A percentile compares a stretch with the other conserved stretches of the same genome.
Evolutionary conservation across 2,888 invertebrate species (phyloP).

Genomic region (Tricholauxania praeusta): DNA sequence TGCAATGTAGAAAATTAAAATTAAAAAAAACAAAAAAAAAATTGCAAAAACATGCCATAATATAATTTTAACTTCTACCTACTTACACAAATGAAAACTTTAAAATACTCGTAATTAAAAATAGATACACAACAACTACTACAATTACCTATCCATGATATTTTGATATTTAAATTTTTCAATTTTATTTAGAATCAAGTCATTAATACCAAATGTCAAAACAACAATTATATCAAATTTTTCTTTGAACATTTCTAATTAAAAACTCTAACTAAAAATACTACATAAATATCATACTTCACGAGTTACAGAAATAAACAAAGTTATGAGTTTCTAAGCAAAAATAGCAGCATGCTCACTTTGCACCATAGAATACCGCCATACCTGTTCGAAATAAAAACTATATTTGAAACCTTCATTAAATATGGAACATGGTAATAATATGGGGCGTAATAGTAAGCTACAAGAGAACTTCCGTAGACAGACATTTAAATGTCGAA

Average conservation of each 20-base stretch:
- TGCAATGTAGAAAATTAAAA: no score
- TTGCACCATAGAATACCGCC: background rate
- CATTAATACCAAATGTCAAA: constrained; percentile 9
- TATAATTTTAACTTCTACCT: no score
- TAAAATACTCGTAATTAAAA: no score
- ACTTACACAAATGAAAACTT: no score
- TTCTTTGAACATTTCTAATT: background rate
- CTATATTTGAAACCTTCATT: constrained; percentile 28
- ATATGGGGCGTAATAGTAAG: constrained; percentile 7
- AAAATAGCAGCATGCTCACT: constrained; percentile 31
- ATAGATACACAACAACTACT: background rate
- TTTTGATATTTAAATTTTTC: background rate
- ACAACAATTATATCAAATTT: constrained; percentile 1
- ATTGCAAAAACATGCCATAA: no score
- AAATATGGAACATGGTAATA: constrained; percentile 41
- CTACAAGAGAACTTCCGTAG: constrained; percentile 16
- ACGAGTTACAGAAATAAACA: background rate
- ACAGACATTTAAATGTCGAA: constrained; percentile 20
- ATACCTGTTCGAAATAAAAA: background rate
- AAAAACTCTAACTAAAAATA: constrained; percentile 9
- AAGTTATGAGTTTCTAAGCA: constrained; percentile 41
- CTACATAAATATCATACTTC: no score
- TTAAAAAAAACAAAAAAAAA: no score
- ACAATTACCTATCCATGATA: constrained; percentile 22
- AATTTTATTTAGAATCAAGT: no score